Percentiles rank a stretch among this genome's conserved stretches.
These are phyloP conservation scores for Sitta europaea DNA, from an alignment of 2,113 vertebrate species.

Conservation along the genomic window DNA sequence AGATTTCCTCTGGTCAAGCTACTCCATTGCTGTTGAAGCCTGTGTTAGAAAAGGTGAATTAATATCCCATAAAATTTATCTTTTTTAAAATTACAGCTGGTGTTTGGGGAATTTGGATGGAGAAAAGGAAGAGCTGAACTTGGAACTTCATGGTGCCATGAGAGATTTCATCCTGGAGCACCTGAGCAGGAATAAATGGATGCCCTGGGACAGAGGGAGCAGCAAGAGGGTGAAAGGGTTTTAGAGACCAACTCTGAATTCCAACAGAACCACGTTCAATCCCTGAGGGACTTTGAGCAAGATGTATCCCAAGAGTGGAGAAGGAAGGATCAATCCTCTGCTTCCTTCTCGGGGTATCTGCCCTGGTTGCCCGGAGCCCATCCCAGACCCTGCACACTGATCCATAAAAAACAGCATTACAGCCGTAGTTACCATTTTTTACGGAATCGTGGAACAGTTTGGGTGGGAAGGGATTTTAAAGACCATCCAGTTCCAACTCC, in stretches of 20 bases:
- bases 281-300: fast-evolving
- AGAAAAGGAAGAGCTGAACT: fast-evolving
- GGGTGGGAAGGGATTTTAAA: background rate
- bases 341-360: background rate
- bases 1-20: background rate
- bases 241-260: fast-evolving
- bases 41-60: background rate
- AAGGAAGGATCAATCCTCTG: background rate
- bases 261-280: fast-evolving
- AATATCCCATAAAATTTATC: background rate
- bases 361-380: fast-evolving
- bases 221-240: background rate
- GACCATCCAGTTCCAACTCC: background rate
- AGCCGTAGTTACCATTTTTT: background rate
- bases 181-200: background rate
- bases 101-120: background rate
- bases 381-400: fast-evolving
- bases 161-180: background rate
- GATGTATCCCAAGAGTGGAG: fast-evolving
- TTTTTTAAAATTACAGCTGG: background rate
- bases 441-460: background rate
- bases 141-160: fast-evolving
- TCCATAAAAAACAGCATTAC: background rate
- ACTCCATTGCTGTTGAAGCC: background rate
- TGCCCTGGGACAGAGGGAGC: background rate